phyloP scores from a whole-genome alignment of 2,113 vertebrate species.

The Sapajus apella region DNA sequence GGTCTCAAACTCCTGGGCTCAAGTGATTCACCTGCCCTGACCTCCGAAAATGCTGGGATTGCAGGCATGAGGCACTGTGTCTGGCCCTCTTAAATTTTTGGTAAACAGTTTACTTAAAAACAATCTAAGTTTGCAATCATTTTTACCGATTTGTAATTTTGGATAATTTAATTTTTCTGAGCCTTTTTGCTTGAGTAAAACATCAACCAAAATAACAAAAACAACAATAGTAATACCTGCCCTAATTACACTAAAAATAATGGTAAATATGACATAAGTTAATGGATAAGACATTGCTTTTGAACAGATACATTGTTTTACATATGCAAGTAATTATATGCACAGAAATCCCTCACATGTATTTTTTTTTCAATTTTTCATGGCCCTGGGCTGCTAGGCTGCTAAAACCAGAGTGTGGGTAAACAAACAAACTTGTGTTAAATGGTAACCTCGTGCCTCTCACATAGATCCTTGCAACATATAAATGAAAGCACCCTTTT shows the following conservation, averaged over 20 bases:
- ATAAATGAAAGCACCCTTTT: conserved; percentile 36
- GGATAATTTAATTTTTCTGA: not conserved
- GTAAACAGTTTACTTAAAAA: not conserved
- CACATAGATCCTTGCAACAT: not conserved
- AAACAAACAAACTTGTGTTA: conserved; percentile 33
- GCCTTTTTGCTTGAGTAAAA: not conserved
- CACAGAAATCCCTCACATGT: not conserved
- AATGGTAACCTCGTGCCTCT: conserved; percentile 48
- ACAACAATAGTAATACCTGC: not conserved
- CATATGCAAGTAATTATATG: not conserved
- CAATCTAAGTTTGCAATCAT: not conserved
- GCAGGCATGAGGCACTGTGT: too few relatives aligned
- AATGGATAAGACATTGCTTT: conserved; percentile 2
- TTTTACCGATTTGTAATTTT: not conserved
- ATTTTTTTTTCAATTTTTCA: not conserved
- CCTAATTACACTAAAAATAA: not conserved
- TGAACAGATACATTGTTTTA: not conserved
- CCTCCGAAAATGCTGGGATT: too few relatives aligned
- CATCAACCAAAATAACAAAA: not conserved
- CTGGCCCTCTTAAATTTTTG: not conserved
- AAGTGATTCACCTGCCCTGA: too few relatives aligned
- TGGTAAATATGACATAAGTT: not conserved
- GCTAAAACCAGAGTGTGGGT: not conserved
- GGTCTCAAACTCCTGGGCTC: too few relatives aligned
- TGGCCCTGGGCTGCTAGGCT: not conserved